Conservation (phyloP, 2,113 vertebrate species). For the Prolemur simus region DNA sequence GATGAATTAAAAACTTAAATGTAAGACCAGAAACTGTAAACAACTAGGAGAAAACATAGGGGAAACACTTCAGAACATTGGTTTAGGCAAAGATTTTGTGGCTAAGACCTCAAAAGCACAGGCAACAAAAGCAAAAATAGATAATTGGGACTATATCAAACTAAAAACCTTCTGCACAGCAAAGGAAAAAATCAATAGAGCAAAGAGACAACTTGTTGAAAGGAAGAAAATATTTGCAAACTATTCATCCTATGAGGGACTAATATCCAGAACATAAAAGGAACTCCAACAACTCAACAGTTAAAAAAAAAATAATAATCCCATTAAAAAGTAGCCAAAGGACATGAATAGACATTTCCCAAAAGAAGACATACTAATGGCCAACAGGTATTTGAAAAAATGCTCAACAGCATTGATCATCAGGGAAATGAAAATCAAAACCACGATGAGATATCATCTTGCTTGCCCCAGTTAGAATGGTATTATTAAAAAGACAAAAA, state of each 20-base stretch:
- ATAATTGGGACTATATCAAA: background rate
- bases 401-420: background rate
- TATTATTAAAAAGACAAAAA: background rate
- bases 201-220: background rate
- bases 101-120: background rate
- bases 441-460: background rate
- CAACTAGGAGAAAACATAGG: background rate
- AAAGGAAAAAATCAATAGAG: background rate
- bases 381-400: background rate
- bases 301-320: background rate
- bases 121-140: background rate
- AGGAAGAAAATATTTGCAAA: background rate
- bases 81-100: background rate
- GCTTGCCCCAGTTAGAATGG: background rate
- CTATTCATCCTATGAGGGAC: background rate
- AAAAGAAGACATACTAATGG: background rate
- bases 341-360: background rate
- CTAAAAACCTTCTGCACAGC: background rate
- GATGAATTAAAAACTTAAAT: background rate
- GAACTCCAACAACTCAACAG: background rate
- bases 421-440: background rate
- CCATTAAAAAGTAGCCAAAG: background rate
- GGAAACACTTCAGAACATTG: background rate
- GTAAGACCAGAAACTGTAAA: background rate
- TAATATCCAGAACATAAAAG: background rate